A percentile compares a stretch with the other conserved stretches of the same genome.
phyloP scores from a whole-genome alignment of 2,113 vertebrate species.

The Meriones unguiculatus region DNA sequence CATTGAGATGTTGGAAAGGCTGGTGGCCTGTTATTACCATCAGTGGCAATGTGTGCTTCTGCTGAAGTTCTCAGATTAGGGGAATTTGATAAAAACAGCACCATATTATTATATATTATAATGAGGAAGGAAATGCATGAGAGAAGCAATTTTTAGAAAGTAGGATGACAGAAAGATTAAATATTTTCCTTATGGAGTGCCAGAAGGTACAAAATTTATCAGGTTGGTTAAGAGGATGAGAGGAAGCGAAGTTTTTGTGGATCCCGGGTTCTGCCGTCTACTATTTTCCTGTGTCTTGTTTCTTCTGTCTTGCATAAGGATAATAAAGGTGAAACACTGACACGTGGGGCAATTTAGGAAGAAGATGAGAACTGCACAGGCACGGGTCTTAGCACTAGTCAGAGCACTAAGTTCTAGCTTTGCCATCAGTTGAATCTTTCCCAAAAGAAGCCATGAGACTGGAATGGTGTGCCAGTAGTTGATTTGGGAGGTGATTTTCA shows the following conservation, averaged over 20 bases:
- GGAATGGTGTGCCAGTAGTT: neutral
- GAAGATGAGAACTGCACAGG: neutral
- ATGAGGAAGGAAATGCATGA: constrained; percentile 57
- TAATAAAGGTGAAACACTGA: neutral
- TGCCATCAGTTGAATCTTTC: neutral
- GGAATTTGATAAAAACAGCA: constrained; percentile 69
- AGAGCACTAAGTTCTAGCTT: neutral
- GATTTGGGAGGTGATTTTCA: neutral
- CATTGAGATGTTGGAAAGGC: constrained; percentile 53
- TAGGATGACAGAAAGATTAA: constrained; percentile 68
- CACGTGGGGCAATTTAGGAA: neutral
- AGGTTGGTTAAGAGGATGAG: neutral
- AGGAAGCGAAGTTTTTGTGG: neutral
- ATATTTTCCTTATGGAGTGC: constrained; percentile 61
- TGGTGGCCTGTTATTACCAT: constrained; percentile 68
- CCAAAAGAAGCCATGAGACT: neutral
- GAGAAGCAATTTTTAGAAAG: constrained; percentile 72
- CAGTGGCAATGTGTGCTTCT: constrained; percentile 59
- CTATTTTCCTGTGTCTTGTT: neutral
- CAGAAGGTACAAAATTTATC: constrained; percentile 53
- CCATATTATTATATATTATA: constrained; percentile 74
- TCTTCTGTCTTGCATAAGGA: neutral
- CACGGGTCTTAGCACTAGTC: neutral
- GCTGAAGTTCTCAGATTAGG: constrained; percentile 63
- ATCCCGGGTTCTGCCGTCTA: neutral